These are phyloP conservation scores for Bradysia coprophila DNA, from an alignment of 1,140 invertebrate genomes.

Conservation along the genomic window DNA sequence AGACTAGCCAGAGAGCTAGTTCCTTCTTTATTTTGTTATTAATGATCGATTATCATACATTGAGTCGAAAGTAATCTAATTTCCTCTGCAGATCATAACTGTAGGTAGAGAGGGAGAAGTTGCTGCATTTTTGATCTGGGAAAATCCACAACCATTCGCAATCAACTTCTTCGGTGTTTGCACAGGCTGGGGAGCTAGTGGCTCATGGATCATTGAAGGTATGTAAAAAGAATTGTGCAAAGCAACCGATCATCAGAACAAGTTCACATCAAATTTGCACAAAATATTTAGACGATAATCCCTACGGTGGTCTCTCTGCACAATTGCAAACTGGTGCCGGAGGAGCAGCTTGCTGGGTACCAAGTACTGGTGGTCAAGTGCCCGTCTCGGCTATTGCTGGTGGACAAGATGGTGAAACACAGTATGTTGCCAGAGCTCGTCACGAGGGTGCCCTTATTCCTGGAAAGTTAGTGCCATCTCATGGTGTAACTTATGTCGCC, in stretches of 20 bases:
- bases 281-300: too few species aligned
- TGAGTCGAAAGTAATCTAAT: too few species aligned
- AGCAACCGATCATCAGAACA: too few species aligned
- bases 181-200: conserved; percentile 66
- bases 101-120: conserved; percentile 49
- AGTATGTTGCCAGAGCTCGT: conserved; percentile 50
- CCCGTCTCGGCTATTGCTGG: conserved; percentile 52
- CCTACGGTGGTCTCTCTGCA: too few species aligned
- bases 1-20: too few species aligned
- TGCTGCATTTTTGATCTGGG: conserved; percentile 47
- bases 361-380: conserved; percentile 37
- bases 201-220: conserved; percentile 72
- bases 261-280: too few species aligned
- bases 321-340: too few species aligned
- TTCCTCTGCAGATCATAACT: conserved; percentile 29
- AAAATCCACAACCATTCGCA: conserved; percentile 44
- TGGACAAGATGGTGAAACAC: conserved; percentile 49
- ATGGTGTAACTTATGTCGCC: conserved; percentile 52
- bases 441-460: conserved; percentile 60
- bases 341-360: conserved; percentile 37
- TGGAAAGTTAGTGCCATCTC: conserved; percentile 53
- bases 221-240: conserved; percentile 11
- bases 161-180: conserved; percentile 58
- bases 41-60: too few species aligned
- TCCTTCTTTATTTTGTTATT: too few species aligned